Percentiles rank a stretch among this genome's conserved stretches.
Evolutionary conservation across 2,888 invertebrate genomes (phyloP).

Genomic region (Limulus polyphemus): DNA sequence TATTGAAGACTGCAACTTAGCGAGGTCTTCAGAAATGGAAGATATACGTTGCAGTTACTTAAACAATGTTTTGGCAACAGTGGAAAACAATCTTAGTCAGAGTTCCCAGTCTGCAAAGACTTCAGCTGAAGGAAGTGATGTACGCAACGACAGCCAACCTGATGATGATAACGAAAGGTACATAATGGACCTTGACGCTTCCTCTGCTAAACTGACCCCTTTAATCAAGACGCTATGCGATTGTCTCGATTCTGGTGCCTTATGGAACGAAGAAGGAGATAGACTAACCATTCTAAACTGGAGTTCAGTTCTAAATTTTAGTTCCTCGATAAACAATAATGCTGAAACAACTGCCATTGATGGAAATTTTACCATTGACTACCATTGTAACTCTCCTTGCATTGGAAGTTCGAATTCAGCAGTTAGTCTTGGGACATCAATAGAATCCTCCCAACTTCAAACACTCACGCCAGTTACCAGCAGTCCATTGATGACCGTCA

Average conservation of each 20-base stretch:
- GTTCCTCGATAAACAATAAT: constrained; percentile 43
- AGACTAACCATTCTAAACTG: constrained; percentile 71
- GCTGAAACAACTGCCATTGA: constrained; percentile 6
- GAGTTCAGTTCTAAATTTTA: constrained; percentile 76
- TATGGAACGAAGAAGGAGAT: constrained; percentile 42
- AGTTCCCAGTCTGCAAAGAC: no score
- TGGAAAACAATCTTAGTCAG: no score
- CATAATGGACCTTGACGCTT: constrained; percentile 11
- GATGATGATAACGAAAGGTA: neutral
- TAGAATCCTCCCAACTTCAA: constrained; percentile 13
- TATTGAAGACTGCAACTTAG: neutral
- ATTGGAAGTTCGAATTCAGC: no score
- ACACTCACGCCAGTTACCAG: constrained; percentile 18
- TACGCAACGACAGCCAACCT: no score
- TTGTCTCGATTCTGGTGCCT: constrained; percentile 21
- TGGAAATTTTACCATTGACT: constrained; percentile 1
- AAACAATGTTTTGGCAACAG: neutral
- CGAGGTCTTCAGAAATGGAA: no score
- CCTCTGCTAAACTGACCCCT: constrained; percentile 24
- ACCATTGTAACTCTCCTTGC: no score
- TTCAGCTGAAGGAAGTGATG: no score
- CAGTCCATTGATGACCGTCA: constrained; percentile 7
- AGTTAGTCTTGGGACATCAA: no score
- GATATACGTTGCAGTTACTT: neutral
- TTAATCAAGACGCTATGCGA: constrained; percentile 20